phyloP scores from a whole-genome alignment of 2,888 invertebrate species.

The Drosophila nigricruria region DNA sequence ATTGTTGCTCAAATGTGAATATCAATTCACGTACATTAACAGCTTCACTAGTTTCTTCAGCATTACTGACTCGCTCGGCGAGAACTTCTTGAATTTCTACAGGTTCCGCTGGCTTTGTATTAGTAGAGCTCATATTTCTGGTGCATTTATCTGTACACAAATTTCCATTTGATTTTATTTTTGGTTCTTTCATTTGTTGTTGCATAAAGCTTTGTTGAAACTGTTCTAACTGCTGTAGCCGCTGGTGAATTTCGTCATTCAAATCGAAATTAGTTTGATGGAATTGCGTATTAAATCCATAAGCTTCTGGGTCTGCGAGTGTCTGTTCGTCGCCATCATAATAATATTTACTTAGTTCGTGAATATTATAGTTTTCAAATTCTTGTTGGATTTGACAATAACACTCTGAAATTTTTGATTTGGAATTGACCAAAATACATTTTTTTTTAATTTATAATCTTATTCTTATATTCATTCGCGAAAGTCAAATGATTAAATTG shows the following conservation, averaged over 20 bases:
- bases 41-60: constrained; percentile 77
- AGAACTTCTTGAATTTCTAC: not conserved
- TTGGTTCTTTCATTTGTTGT: constrained; percentile 41
- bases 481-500: too few relatives aligned
- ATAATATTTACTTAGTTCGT: constrained; percentile 11
- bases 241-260: constrained; percentile 56
- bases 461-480: too few relatives aligned
- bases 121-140: not conserved
- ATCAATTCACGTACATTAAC: constrained; percentile 86
- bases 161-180: constrained; percentile 3
- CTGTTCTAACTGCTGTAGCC: constrained; percentile 67
- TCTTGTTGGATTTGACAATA: constrained; percentile 9
- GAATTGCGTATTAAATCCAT: not conserved
- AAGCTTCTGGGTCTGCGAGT: not conserved
- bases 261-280: constrained; percentile 15
- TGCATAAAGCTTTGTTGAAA: constrained; percentile 61
- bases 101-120: not conserved
- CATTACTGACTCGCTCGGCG: constrained; percentile 2
- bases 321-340: constrained; percentile 3
- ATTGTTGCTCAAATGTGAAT: constrained; percentile 88
- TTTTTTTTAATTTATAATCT: not conserved
- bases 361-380: constrained; percentile 4
- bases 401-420: constrained; percentile 53
- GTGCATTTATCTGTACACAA: not conserved
- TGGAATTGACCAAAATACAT: not conserved